Base-by-base conservation (phyloP, 2,113 vertebrate species). In the Salvelinus sp. region DNA sequence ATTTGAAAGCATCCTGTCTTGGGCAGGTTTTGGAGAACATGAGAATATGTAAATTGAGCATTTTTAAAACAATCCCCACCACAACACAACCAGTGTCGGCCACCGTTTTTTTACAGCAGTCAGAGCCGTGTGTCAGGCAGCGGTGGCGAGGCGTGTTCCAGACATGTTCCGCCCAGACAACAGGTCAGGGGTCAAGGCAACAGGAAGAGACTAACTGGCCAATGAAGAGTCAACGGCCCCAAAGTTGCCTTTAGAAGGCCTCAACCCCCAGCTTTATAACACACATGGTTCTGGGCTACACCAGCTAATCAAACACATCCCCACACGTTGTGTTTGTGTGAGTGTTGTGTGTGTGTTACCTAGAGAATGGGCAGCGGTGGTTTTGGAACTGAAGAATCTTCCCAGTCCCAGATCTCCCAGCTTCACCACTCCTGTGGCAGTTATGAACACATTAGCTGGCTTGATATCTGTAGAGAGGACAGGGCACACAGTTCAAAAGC, bases 381-480 rank as follows among this genome's bases (percentile, higher is more conserved):
- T 98, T 95, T 98, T 97, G 79, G 96, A 98, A 87, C 97, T 99
- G 93, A 99, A 98, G 93, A 98, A 99, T 28, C 97, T 93, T 73
- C 97, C 97, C 82, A 98, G 91, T 10, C 97, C 97, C 78, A 99
- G 93, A 80, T 98, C 97, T 84, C 97, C 97, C 76, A 99, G 95
- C 88, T 99, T 99, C 73, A 99, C 97, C 87, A 98, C 97, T 69
- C 97, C 97, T 58, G 96, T 97, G 82, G 97, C 97, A 78, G 97
- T 98, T 91, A 99, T 98, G 94, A 99, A 98, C 78, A 99, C 97
- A 75, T 98, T 99, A 66, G 97, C 98, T 66, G 97, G 98, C 76
- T 99, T 98, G 89, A 98, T 99, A 85, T 99, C 97, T 99, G 88
- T 22, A 79, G 9, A 14, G 13, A 67, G 16, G 65, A 38, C 1